These are phyloP conservation scores for Xylocampa areola DNA, from an alignment of 2,888 invertebrate genomes.

Conservation along the genomic window DNA sequence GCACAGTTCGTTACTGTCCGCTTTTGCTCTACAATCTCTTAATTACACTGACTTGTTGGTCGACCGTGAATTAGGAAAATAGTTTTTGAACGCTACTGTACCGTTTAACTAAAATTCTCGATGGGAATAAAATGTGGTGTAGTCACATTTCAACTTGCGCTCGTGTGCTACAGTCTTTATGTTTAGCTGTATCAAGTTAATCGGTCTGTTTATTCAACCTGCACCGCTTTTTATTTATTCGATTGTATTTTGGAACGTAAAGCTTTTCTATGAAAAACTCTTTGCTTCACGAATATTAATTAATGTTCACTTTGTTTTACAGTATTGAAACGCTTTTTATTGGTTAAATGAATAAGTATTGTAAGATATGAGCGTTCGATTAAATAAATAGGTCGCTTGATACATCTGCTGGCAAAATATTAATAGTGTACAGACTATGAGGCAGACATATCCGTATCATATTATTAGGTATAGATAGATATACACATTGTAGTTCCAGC, in stretches of 20 bases:
- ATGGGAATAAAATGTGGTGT: slow-evolving; percentile 31
- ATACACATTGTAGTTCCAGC: slow-evolving; percentile 42
- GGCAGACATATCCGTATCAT: no score
- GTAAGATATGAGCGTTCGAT: no score
- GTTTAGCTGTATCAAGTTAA: slow-evolving; percentile 23
- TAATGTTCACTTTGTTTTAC: slow-evolving; percentile 11
- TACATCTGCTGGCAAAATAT: no score
- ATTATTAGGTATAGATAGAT: slow-evolving; percentile 4
- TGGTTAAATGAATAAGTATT: no score
- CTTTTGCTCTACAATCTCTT: slow-evolving; percentile 67
- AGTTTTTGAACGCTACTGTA: slow-evolving; percentile 38
- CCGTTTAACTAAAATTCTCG: slow-evolving; percentile 21
- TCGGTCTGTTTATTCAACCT: slow-evolving; percentile 13
- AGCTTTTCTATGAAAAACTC: neutral
- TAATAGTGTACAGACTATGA: no score
- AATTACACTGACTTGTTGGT: slow-evolving; percentile 60
- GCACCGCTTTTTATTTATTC: slow-evolving; percentile 19
- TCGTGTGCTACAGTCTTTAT: slow-evolving; percentile 15
- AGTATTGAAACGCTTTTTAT: neutral
- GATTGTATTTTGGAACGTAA: slow-evolving; percentile 3
- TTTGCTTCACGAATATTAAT: slow-evolving; percentile 3
- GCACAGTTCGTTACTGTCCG: slow-evolving; percentile 65
- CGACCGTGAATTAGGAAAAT: slow-evolving; percentile 45
- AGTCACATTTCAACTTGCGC: slow-evolving; percentile 11
- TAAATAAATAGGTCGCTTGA: no score